phyloP scores from a whole-genome alignment of 2,113 vertebrate genomes.

The Carlito syrichta region DNA sequence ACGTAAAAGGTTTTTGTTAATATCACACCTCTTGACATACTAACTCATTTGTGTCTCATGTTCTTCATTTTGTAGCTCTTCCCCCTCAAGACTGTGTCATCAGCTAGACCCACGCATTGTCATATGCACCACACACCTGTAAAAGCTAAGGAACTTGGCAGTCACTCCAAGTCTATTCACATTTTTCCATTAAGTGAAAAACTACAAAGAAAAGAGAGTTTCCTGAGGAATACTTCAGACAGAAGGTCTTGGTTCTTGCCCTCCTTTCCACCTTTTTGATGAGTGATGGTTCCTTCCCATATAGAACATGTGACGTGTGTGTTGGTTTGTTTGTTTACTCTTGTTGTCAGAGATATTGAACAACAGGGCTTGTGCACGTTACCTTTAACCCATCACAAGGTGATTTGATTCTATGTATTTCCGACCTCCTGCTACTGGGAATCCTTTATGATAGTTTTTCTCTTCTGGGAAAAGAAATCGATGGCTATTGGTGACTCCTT shows the following conservation, averaged over 20 bases:
- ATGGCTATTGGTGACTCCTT: neutral
- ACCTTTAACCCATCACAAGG: neutral
- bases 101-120: no score
- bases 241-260: neutral
- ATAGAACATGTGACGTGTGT: neutral
- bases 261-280: neutral
- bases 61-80: no score
- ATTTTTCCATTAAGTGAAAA: no score
- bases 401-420: neutral
- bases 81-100: no score
- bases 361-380: neutral
- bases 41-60: no score
- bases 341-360: neutral
- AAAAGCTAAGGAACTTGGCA: no score
- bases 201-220: no score
- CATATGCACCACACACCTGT: no score
- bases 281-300: no score
- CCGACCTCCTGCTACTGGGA: neutral
- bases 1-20: no score
- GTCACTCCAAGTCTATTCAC: no score
- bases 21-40: no score
- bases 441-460: neutral
- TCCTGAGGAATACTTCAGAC: neutral
- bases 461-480: neutral
- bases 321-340: neutral